phyloP scores from a whole-genome alignment of 2,888 invertebrate genomes.

The Microctonus aethiopoides region DNA sequence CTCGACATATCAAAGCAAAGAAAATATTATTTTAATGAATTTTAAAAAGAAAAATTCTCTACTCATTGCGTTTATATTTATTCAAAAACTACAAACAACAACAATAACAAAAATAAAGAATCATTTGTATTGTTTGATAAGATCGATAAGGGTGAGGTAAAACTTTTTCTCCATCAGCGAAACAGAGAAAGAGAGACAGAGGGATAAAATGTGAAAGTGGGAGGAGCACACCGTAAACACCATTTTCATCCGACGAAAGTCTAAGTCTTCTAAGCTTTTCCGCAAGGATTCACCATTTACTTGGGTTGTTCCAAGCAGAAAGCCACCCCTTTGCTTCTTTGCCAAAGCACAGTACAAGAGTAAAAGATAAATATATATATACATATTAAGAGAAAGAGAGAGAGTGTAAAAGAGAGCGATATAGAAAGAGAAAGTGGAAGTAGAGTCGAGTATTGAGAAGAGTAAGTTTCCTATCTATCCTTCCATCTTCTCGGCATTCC shows the following conservation, averaged over 20 bases:
- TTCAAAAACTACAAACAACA: neutral
- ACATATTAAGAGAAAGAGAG: neutral
- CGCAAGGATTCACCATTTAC: slow-evolving; percentile 59
- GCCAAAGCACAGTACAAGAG: slow-evolving; percentile 31
- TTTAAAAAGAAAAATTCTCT: too few relatives aligned
- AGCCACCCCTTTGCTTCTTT: slow-evolving; percentile 41
- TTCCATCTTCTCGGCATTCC: slow-evolving; percentile 66
- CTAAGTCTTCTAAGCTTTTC: slow-evolving; percentile 62
- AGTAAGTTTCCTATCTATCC: slow-evolving; percentile 58
- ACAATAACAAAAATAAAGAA: neutral
- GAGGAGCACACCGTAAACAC: slow-evolving; percentile 53
- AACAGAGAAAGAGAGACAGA: slow-evolving; percentile 20
- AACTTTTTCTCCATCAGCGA: neutral
- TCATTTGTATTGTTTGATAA: neutral
- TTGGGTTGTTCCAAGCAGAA: slow-evolving; percentile 38
- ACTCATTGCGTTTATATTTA: neutral
- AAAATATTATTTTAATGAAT: neutral
- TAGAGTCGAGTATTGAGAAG: slow-evolving; percentile 25
- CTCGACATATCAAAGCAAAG: neutral
- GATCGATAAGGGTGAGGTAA: neutral
- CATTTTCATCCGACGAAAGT: slow-evolving; percentile 57
- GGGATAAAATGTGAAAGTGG: slow-evolving; percentile 32
- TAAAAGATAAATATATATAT: slow-evolving; percentile 6
- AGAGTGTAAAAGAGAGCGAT: too few relatives aligned
- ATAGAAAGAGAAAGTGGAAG: slow-evolving; percentile 27